Conservation (phyloP, 1,140 invertebrate species). For the Bemisia tabaci region DNA sequence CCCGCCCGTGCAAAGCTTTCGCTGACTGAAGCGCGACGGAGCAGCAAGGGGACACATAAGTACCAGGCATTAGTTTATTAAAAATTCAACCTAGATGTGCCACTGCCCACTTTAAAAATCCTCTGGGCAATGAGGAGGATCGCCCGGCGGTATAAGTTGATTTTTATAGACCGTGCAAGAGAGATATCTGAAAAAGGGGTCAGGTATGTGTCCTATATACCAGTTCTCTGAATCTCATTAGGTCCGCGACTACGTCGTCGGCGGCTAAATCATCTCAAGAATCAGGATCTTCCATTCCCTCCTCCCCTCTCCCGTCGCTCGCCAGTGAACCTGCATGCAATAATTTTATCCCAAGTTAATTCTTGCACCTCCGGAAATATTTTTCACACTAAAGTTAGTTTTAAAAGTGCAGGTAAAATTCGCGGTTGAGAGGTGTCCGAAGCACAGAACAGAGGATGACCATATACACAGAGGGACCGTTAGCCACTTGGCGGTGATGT, state of each 20-base stretch:
- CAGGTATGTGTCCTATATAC: neutral
- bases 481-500: neutral
- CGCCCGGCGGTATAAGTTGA: neutral
- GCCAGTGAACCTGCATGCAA: no score
- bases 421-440: no score
- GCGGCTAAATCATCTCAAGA: neutral
- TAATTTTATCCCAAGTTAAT: no score
- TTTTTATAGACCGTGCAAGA: neutral
- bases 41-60: no score
- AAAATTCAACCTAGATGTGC: no score
- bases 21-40: no score
- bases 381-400: no score
- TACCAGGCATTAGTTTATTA: no score
- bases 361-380: no score
- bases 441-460: neutral
- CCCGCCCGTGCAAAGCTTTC: no score
- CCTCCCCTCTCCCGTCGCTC: no score
- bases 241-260: neutral
- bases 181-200: neutral
- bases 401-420: no score
- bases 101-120: neutral
- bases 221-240: neutral
- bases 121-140: neutral
- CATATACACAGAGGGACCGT: neutral
- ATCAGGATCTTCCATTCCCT: neutral